These are phyloP conservation scores for Hemibagrus wyckioides DNA, from an alignment of 2,113 vertebrate genomes.

Conservation along the genomic window DNA sequence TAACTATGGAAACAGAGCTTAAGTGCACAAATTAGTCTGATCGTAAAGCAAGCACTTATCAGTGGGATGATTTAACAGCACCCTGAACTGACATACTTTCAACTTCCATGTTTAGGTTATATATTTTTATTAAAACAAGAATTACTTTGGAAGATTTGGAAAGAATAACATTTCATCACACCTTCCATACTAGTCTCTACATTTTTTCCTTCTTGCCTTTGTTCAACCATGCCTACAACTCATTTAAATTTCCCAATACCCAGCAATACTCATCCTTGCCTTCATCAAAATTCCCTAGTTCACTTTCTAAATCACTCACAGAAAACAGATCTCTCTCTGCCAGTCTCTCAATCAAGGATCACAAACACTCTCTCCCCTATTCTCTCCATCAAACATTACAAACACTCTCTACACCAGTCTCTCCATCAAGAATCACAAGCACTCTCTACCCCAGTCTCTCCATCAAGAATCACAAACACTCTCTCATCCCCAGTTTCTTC, in stretches of 20 bases:
- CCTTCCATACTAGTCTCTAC: not conserved
- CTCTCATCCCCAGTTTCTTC: no score
- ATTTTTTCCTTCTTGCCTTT: not conserved
- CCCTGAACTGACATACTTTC: not conserved
- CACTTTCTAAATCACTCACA: no score
- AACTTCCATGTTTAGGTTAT: not conserved
- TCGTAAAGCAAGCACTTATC: not conserved
- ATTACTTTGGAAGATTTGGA: not conserved
- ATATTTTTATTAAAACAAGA: not conserved
- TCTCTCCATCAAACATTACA: not conserved
- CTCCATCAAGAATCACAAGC: no score
- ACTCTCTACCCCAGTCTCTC: no score
- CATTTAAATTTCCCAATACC: not conserved
- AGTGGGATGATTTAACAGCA: not conserved
- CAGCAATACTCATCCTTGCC: no score
- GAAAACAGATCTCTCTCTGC: no score
- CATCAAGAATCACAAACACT: no score
- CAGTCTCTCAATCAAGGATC: no score
- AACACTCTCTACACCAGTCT: no score
- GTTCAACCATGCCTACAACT: not conserved
- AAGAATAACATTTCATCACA: not conserved
- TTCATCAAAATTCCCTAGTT: not conserved
- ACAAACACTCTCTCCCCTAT: no score
- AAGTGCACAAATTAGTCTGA: not conserved
- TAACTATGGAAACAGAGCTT: slow-evolving; percentile 2